Evolutionary conservation across 2,113 vertebrate genomes (phyloP), one percentile per base, ranked within the genome.

Genomic region (Mesitornis unicolor): DNA sequence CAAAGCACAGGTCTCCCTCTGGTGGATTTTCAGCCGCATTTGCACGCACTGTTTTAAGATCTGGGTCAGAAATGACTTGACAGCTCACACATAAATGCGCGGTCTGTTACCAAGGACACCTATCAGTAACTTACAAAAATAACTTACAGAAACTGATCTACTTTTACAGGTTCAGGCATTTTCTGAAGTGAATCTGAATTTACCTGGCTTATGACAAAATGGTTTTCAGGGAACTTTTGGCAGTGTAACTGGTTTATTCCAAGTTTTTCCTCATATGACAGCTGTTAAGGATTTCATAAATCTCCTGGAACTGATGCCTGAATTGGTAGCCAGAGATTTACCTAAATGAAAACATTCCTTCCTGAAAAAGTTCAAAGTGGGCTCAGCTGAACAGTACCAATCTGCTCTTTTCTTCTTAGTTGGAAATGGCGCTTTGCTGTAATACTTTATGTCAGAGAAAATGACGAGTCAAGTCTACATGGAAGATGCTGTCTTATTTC

Each of bases 1-100:
- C 9, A n/a, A 48, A 77, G 84, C 69, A 42, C 13, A 60, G 1
- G 40, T 79, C 83, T 90, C 94, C 94, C 94, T 92, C 94, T 96
- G 65, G 68, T 63, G 95, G 95, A 87, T 24, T 83, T 67, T 48
- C 40, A 25, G 31, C 43, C 1, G 53, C 70, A 87, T 54, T 5
- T 56, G 38, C 45, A 40, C 0, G 14, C 20, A 38, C 19, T 10
- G 18, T 11, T 63, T 40, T n/a, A 21, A 64, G 11, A 57, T 11
- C 10, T 2, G 5, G 2, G 26, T 38, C 50, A 86, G 61, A 77
- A 90, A 47, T 6, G 0, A 59, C 31, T n/a, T 7, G 51, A 60
- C n/a, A 67, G 13, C 61, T 33, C 19, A 21, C 19, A 31, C 14
- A 53, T 2, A 16, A 71, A 75, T 0, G 0, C 6, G 22, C 20